Evolutionary conservation across 2,888 invertebrate genomes (phyloP), one percentile per base, ranked within the genome.

Genomic region (Bruchidius siliquastri): DNA sequence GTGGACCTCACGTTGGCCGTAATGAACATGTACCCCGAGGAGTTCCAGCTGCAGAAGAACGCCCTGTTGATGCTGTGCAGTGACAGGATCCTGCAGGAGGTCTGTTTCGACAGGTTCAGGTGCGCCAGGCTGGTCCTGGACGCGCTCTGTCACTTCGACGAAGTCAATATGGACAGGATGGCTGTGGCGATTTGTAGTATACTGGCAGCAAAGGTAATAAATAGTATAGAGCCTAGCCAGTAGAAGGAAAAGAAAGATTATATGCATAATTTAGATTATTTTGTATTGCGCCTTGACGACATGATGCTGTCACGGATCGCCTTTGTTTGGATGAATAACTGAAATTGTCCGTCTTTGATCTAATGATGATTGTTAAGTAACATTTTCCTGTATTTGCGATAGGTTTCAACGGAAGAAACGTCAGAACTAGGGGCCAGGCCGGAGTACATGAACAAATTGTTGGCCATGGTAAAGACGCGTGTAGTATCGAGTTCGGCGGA

Each of bases 101-200:
- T 92, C 80, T 86, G 88, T 69, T 92, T 92, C 84, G 90, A 86
- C 73, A 79, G 84, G 72, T 85, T 84, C 81, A 89, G 90, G 73
- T 93, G 93, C 83, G 92, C 92, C 26, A 88, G 88, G 75, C 77
- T 93, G 72, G 93, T 93, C 21, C 88, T 94, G 87, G 92, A 93
- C 79, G 91, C 92, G 78, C 87, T 94, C 74, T 92, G 92, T 80
- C 86, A 88, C 18, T 93, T 92, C 82, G 90, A 92, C 71, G 92
- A 93, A 81, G 86, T 89, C 4, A 90, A 91, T 71, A 92, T 93
- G 90, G 92, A 91, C 82, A 88, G 93, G 73, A 93, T 94, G 93
- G 92, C 92, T 22, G 93, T 93, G n/a, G 93, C 93, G 0, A 93
- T 94, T 76, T 93, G 93, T 81, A 93, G 93, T 75, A 93, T 94